Evolutionary conservation across 2,888 invertebrate species (phyloP), one percentile per base, ranked within the genome.

Genomic region (Lasioglossum leucozonium): DNA sequence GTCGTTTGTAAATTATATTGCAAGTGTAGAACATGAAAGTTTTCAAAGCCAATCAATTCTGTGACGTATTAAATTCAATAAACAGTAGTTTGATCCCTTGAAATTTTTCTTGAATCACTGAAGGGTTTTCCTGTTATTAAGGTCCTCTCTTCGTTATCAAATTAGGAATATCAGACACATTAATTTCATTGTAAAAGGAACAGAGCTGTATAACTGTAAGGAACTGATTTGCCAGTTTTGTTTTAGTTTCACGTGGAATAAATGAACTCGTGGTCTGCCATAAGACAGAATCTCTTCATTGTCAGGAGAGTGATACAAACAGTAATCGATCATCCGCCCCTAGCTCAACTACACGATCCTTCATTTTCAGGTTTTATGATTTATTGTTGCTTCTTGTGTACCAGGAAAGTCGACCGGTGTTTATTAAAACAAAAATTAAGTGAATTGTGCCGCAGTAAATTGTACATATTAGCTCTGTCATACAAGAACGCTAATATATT

Each of bases 291-390:
- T n/a, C 72, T 82, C 69, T 65, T 72, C 47, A 65, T 30, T 65
- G 75, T 30, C 42, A 30, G 47, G 16, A 62, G 42, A 67, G 55
- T 40, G 72, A 79, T 83, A 67, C 47, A 55, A 34, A 55, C 51
- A 72, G 72, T 73, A 73, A 83, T 80, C 77, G 72, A 83, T 83
- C 77, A 80, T 72, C 76, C 80, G 34, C 18, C n/a, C 74, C 74
- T 55, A 22, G 22, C 42, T 34, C 30, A n/a, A 71, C 47, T 73
- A 26, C 37, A 51, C 71, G 40, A 80, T 83, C 80, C 51, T 77
- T 80, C 62, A 77, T 77, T 77, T 80, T 75, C 79, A 72, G 72
- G 37, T 47, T 69, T 37, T 34, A 74, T 77, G 84, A 84, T 81
- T 81, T 77, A 81, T 84, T 81, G 74, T 81, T 67, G n/a, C 18